Evolutionary conservation across 37 sponge, comb jelly and placozoan genomes (phyloP).

Genomic region (Mnemiopsis leidyi): DNA sequence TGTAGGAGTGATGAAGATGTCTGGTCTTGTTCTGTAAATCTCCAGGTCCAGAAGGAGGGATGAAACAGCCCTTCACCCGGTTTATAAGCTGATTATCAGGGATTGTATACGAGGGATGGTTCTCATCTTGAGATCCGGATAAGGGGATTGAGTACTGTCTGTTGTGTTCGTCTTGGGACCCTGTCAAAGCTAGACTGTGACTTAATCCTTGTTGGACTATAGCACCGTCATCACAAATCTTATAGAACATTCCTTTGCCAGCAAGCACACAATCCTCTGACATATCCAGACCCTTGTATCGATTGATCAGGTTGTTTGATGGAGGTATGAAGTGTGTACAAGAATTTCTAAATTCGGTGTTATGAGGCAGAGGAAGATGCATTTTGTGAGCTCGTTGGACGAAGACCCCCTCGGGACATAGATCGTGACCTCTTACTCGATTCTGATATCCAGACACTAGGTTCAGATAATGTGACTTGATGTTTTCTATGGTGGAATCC

Average conservation of each 20-base stretch:
- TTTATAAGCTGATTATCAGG: not conserved
- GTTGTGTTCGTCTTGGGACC: not conserved
- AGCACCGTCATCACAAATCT: not conserved
- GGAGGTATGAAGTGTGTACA: not conserved
- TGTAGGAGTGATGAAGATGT: not conserved
- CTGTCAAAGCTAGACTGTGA: not conserved
- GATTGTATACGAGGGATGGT: not conserved
- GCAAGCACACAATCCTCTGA: not conserved
- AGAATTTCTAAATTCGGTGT: constrained; percentile 13
- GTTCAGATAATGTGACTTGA: not conserved
- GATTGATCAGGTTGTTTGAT: not conserved
- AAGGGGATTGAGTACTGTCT: not conserved
- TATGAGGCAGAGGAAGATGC: not conserved
- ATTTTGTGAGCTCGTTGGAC: constrained; percentile 2
- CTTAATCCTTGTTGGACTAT: not conserved
- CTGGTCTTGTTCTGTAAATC: not conserved
- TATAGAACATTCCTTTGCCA: too few species aligned
- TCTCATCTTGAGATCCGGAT: not conserved
- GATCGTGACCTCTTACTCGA: not conserved
- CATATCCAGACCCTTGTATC: not conserved
- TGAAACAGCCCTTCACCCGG: not conserved
- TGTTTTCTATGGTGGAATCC: not conserved
- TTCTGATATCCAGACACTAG: not conserved
- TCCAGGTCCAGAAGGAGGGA: not conserved
- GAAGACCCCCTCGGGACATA: constrained; percentile 7